These are phyloP conservation scores for Labeo rohita DNA, from an alignment of 2,113 vertebrate genomes.

Conservation along the genomic window DNA sequence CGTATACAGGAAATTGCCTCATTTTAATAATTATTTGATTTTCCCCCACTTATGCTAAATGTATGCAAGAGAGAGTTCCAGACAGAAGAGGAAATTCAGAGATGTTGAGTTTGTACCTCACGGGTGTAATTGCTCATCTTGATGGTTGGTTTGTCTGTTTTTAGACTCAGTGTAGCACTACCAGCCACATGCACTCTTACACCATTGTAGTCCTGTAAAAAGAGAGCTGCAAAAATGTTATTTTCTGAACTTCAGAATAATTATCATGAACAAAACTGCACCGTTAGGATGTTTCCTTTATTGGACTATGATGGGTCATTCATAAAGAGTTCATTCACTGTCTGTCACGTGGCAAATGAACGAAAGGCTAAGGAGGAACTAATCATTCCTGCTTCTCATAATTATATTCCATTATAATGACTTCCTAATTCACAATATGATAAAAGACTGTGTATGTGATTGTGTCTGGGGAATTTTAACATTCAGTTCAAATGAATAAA, in stretches of 20 bases:
- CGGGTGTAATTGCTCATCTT: conserved; percentile 77
- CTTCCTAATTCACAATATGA: neutral
- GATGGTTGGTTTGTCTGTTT: conserved; percentile 75
- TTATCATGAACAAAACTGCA: neutral
- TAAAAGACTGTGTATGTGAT: neutral
- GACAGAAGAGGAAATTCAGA: neutral
- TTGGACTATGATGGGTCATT: neutral
- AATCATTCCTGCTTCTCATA: neutral
- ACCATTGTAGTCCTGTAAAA: conserved; percentile 81
- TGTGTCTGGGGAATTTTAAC: neutral
- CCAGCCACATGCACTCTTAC: conserved; percentile 76
- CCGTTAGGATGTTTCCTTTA: neutral
- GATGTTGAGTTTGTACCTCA: conserved; percentile 66
- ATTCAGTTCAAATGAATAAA: neutral
- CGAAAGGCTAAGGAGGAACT: too few species aligned
- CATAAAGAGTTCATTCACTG: neutral
- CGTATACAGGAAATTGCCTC: conserved; percentile 24
- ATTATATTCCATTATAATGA: neutral
- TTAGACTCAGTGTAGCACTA: conserved; percentile 81
- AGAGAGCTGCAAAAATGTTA: neutral
- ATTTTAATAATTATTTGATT: conserved; percentile 43
- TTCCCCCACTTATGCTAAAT: conserved; percentile 30
- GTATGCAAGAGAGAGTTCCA: conserved; percentile 10
- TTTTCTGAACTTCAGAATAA: conserved; percentile 11
- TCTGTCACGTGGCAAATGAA: too few species aligned